Base-by-base conservation (phyloP, 2,113 vertebrate species). In the Guaruba guarouba region DNA sequence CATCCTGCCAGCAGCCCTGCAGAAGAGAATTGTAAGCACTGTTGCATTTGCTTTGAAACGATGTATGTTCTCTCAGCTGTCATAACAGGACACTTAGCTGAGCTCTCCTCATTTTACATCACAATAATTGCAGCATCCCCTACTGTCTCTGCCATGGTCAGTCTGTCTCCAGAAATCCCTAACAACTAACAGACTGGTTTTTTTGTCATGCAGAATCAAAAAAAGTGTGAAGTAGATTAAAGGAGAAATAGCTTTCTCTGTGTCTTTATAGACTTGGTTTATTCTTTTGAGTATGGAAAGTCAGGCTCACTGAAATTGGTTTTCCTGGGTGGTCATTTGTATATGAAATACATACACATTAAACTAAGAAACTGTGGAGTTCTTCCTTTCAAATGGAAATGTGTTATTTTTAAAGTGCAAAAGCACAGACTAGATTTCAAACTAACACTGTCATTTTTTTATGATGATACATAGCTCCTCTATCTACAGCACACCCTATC, bases 311-410 rank as follows among this genome's bases (percentile, higher is more conserved):
- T 73, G 62, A 86, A 93, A 96, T 51, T 79, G 57, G 25, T 92
- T 96, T 94, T 84, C 52, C 62, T 79, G 67, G 28, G 86, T 85
- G 85, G 92, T 85, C 94, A 95, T 94, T 92, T 94, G 66, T 93
- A 70, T 77, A 57, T 92, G 91, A 93, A 97, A 95, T 95, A 91
- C 69, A 71, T 41, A 79, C 73, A 76, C 48, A 91, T 92, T 89
- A 84, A 92, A 89, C 51, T 84, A 90, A 92, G 86, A 85, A 92
- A 87, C 48, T 48, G 55, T 78, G 15, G 69, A 73, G 44, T 79
- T 91, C 39, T 15, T 90, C 74, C 88, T 97, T 94, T 96, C 88
- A 93, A 90, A 96, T 66, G 57, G 57, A 95, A 96, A 91, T 79
- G 27, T 37, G 74, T 91, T 95, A 51, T 78, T 89, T 95, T 91